Conservation (phyloP, 2,113 vertebrate genomes). For the Carassius auratus region DNA sequence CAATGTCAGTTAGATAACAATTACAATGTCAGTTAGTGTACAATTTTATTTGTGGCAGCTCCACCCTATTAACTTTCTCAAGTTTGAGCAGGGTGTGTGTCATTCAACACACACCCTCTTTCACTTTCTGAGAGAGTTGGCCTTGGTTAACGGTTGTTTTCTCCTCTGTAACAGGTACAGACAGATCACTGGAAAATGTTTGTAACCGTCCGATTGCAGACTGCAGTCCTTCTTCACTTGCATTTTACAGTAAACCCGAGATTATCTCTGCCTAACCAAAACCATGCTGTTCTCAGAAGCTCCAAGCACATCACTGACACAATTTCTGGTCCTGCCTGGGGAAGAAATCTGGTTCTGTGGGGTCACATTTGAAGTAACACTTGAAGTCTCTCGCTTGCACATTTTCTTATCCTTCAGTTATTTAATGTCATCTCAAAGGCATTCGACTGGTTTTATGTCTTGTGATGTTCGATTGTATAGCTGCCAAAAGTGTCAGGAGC, state of each 20-base stretch:
- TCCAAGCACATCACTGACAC: neutral
- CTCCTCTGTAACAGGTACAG: slow-evolving; percentile 17
- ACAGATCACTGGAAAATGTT: neutral
- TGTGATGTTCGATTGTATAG: neutral
- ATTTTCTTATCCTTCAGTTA: neutral
- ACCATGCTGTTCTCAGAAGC: slow-evolving; percentile 9
- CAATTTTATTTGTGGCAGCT: slow-evolving; percentile 10
- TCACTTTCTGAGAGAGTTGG: neutral
- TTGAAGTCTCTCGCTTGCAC: neutral
- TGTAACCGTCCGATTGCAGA: neutral
- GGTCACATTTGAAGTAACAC: neutral
- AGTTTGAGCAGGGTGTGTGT: slow-evolving; percentile 35
- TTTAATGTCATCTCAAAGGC: slow-evolving; percentile 18
- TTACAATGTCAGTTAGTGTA: neutral
- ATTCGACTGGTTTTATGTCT: neutral
- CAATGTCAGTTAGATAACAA: neutral
- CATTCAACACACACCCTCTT: neutral
- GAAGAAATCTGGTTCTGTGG: neutral
- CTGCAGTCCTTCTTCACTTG: slow-evolving; percentile 9
- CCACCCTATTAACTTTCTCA: slow-evolving; percentile 19
- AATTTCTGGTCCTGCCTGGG: neutral
- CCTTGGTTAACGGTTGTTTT: neutral
- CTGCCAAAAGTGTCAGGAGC: slow-evolving; percentile 20
- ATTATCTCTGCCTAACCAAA: neutral
- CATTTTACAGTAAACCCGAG: slow-evolving; percentile 9